Evolutionary conservation across 2,797 vertebrate genomes (phyloP), one percentile per base, ranked within the genome.

Genomic region (Enteromius unitaeniatus): DNA sequence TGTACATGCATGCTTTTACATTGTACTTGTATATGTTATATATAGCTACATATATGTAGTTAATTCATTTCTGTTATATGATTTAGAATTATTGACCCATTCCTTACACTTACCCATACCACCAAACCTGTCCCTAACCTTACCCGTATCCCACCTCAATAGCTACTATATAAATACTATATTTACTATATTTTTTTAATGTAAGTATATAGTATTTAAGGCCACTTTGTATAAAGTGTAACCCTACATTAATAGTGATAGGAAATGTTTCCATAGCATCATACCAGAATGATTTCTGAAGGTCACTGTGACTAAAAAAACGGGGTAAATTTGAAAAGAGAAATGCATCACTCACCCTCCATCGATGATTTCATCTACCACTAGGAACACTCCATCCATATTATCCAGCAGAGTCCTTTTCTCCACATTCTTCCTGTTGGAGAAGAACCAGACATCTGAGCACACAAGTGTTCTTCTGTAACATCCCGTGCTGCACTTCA

Each of bases 361-460:
- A 78, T 99, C 97, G 23, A 99, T 96, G 65, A 97, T 98, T 91
- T 99, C 97, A 8, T 98, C 97, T 91, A 98, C 95, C 79, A 97
- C 94, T 23, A 99, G 89, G 88, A 97, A 97, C 0, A 92, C 96
- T 67, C 96, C 96, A 0, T 98, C 97, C 96, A 98, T 93, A 92
- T 98, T 98, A 73, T 97, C 97, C 88, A 99, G 89, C 86, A 99
- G 89, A 89, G 94, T 95, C 77, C 94, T 92, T 82, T 96, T 96
- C 91, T 98, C 97, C 87, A 98, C 95, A 7, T 96, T 97, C 90
- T 96, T 98, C 93, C 97, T 99, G 86, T 58, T 87, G 19, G 76
- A 21, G 31, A 85, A 69, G 19, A 69, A 37, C 34, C 28, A 70
- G 4, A 53, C 31, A 40, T 67, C 51, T 81, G 53, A 60, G 40